Evolutionary conservation across 1,140 invertebrate species (phyloP).

Genomic region (Rhysida immarginata): DNA sequence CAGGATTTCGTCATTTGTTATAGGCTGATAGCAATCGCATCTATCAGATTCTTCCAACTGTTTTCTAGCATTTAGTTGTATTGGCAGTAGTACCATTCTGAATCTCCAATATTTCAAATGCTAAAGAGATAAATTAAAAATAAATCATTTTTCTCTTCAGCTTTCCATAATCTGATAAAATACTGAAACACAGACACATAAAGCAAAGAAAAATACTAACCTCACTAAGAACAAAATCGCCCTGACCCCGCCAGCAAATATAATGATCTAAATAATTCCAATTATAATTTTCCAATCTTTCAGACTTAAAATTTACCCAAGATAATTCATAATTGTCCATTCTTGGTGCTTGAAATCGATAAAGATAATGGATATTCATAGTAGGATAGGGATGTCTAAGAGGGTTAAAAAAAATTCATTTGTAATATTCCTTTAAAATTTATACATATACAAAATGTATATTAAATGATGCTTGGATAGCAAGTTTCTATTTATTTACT

Average conservation of each 20-base stretch:
- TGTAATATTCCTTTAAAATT: no score
- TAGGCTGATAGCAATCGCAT: slow-evolving; percentile 62
- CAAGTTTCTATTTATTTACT: no score
- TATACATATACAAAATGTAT: no score
- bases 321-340: slow-evolving; percentile 88
- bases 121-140: slow-evolving; percentile 11
- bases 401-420: no score
- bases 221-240: slow-evolving; percentile 70
- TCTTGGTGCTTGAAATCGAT: slow-evolving; percentile 83
- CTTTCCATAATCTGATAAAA: slow-evolving; percentile 4
- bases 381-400: slow-evolving; percentile 76
- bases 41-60: slow-evolving; percentile 36
- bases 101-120: slow-evolving; percentile 87
- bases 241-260: slow-evolving; percentile 81
- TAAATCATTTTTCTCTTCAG: neutral
- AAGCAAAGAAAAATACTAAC: slow-evolving; percentile 30
- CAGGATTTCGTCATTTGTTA: slow-evolving; percentile 45
- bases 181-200: no score
- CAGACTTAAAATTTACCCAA: slow-evolving; percentile 81
- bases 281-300: slow-evolving; percentile 89
- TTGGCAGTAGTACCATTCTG: slow-evolving; percentile 71
- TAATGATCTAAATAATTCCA: slow-evolving; percentile 98
- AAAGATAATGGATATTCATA: slow-evolving; percentile 76
- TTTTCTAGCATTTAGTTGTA: slow-evolving; percentile 26
- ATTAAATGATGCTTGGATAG: no score